Base-by-base conservation (phyloP, 2,797 vertebrate species). In the Sternotherus odoratus region DNA sequence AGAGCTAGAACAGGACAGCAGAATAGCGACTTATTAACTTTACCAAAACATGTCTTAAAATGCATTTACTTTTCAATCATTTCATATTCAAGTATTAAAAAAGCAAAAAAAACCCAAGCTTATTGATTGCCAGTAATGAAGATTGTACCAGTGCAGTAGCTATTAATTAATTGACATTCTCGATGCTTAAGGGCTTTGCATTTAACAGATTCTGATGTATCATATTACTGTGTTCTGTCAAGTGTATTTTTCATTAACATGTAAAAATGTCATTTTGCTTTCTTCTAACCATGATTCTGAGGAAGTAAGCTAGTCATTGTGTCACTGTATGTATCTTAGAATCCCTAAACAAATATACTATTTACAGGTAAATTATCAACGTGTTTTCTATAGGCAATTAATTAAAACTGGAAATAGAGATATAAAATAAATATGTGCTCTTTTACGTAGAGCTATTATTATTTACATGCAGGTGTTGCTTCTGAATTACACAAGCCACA, bases 71-170 rank as follows among this genome's bases (percentile, higher is more conserved):
- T 91, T 87, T 77, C 63, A 92, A 88, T 57, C 66, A 69, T 12
- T 28, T 60, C 46, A 86, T 94, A 89, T 80, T 87, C 77, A 96
- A 90, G 92, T 93, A 91, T 36, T 92, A 95, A 95, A 95, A 95
- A 89, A 82, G 79, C 16, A 13, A 19, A 12, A 74, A 54, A 50
- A 11, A n/a, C n/a, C 30, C 39, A 78, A 85, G 28, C 43, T 53
- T 84, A 33, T 49, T 83, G 46, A 69, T 85, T 88, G 53, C 83
- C 56, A 0, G 0, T 78, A 50, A 86, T 21, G 83, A 95, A 91
- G 33, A 79, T 8, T 79, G 2, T 56, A 81, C 48, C 16, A 75
- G 66, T 83, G 90, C 53, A 23, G 94, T 57, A 82, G 60, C 92
- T 95, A 48, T 84, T 92, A 91, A 91, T 86, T 75, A 92, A 87